Evolutionary conservation across 2,797 vertebrate genomes (phyloP), one percentile per base, ranked within the genome.

Genomic region (Hozukius guyotensis): DNA sequence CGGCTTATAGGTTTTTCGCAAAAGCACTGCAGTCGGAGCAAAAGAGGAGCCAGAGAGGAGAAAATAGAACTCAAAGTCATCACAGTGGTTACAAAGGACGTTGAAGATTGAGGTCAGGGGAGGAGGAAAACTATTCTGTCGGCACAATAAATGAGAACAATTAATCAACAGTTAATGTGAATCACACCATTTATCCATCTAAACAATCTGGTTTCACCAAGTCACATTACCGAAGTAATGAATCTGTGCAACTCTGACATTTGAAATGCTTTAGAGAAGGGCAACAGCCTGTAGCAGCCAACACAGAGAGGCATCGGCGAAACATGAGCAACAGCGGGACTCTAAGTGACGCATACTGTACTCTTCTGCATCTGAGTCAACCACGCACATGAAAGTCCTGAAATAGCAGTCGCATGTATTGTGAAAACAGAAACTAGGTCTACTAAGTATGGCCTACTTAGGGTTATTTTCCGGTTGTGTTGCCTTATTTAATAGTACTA

Each of bases 121-220:
- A 90, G 87, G 87, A 91, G 86, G 81, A 89, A 87, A 91, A 91
- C 85, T 85, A 78, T 92, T 91, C 82, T 85, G 83, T 89, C 81
- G 11, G 67, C 88, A 87, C 92, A 90, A 92, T 88, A 94, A 95
- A 95, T 94, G 87, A 93, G 91, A 91, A 95, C 91, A 95, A 95
- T 96, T 95, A 96, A 96, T 96, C 94, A 95, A 80, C 75, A 84
- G 89, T 94, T 93, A 95, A 95, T 94, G 86, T 90, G 89, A 92
- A 90, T 93, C 83, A 85, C 88, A 81, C 77, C 85, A 90, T 93
- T 92, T 89, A 93, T 93, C 88, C 87, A 91, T 93, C 91, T 85
- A 93, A 94, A 94, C 90, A 92, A 94, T 92, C 89, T 82, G 79
- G 79, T 88, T 93, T 88, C 86, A 92, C 91, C 86, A 82, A 91